A percentile compares a stretch with the other conserved stretches of the same genome.
phyloP scores from a whole-genome alignment of 1,140 invertebrate genomes.

The Potamilus streckersoni region DNA sequence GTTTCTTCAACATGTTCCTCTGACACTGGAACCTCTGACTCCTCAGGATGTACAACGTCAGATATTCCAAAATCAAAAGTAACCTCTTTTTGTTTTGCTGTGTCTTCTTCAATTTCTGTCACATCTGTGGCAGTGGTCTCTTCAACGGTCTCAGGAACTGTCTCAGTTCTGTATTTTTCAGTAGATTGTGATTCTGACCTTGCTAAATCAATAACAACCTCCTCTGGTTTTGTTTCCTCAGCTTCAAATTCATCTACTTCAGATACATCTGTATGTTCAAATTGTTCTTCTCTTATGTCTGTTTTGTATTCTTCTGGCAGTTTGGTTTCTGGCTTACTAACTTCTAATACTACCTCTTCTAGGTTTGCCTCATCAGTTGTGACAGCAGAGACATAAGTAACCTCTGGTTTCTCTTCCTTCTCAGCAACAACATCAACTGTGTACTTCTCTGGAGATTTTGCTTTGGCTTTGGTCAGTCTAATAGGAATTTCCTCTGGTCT shows the following conservation, averaged over 20 bases:
- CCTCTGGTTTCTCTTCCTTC: slow-evolving; percentile 31
- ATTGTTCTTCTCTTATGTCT: slow-evolving; percentile 35
- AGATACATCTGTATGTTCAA: slow-evolving; percentile 29
- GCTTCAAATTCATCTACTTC: slow-evolving; percentile 24
- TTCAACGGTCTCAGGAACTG: slow-evolving; percentile 10
- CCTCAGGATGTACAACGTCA: slow-evolving; percentile 26
- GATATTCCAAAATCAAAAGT: slow-evolving; percentile 34
- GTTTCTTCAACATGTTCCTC: slow-evolving; percentile 33
- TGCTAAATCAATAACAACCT: slow-evolving; percentile 29
- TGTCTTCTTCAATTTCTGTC: slow-evolving; percentile 12
- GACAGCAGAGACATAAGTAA: slow-evolving; percentile 21
- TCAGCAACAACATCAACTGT: slow-evolving; percentile 24
- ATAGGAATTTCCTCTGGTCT: slow-evolving; percentile 21
- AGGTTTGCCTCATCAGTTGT: slow-evolving; percentile 27
- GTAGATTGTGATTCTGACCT: slow-evolving; percentile 29
- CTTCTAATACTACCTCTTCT: slow-evolving; percentile 25
- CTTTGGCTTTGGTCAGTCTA: slow-evolving; percentile 16
- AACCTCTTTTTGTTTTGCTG: slow-evolving; percentile 32
- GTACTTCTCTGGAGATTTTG: slow-evolving; percentile 15
- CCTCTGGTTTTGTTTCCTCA: slow-evolving; percentile 24
- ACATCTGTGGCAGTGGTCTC: slow-evolving; percentile 22
- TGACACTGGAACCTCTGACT: slow-evolving; percentile 31
- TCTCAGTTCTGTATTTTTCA: slow-evolving; percentile 33
- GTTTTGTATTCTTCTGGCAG: slow-evolving; percentile 33
- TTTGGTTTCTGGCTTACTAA: slow-evolving; percentile 13